Base-by-base conservation (phyloP, 2,888 invertebrate species). In the Caenorhabditis auriculariae region DNA sequence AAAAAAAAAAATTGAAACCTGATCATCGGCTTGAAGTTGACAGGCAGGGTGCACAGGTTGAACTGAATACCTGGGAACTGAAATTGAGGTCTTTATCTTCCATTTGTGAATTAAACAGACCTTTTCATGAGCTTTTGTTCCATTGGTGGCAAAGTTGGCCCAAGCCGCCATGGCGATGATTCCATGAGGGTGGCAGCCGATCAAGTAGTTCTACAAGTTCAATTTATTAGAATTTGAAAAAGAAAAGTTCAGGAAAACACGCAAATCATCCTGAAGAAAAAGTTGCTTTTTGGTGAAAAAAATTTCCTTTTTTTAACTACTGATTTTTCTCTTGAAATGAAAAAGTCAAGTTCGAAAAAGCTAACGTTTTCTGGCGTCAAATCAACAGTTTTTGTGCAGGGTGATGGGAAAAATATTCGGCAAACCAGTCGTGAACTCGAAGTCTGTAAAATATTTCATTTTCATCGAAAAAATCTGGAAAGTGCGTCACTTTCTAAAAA, bases 161-260 rank as follows among this genome's bases (percentile, higher is more conserved):
- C 90, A 89, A 0, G 88, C 87, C 0, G 93, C 92, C 24, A 88
- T 87, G 46, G 90, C 88, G 24, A 94, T 85, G 0, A 93, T 85
- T 2, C 95, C 95, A 83, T 96, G 95, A 0, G 95, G 95, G 82
- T 91, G 93, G 59, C 88, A 88, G 5, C 91, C 91, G 54, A 84
- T 73, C 29, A 73, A 51, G 38, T 73, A 73, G 56, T 73, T 73
- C 50, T 62, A 45, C 9, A 9, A 12, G n/a, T 9, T 12, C 9
- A 32, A 9, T n/a, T 32, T 32, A 32, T 32, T 32, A 32, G n/a
- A n/a, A 12, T 32, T 32, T 32, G n/a, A 12, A 32, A n/a, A n/a
- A n/a, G n/a, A n/a, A n/a, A n/a, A n/a, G n/a, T n/a, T n/a, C n/a
- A n/a, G n/a, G n/a, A n/a, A n/a, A n/a, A n/a, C n/a, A n/a, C n/a